These are phyloP conservation scores for Drosophila anceps DNA, from an alignment of 2,888 invertebrate species.

Conservation along the genomic window DNA sequence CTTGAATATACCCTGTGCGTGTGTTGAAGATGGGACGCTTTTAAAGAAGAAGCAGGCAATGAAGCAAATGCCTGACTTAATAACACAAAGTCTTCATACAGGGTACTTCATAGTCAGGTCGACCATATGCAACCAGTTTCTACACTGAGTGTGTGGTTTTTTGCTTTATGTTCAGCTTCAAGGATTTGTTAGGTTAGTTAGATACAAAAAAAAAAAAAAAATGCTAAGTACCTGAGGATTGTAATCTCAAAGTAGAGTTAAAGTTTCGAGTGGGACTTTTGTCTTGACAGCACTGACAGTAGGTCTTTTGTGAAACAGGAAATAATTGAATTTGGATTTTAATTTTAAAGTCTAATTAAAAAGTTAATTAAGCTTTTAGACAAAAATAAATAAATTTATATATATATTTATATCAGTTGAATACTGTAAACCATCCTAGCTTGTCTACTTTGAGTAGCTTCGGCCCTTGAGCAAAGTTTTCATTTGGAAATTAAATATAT, in stretches of 20 bases:
- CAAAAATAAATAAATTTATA: neutral
- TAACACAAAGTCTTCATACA: neutral
- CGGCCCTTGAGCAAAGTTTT: neutral
- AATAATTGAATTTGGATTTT: neutral
- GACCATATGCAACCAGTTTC: neutral
- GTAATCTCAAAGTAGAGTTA: conserved; percentile 4
- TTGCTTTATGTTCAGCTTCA: conserved; percentile 20
- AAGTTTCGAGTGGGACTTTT: neutral
- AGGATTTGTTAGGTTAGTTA: conserved; percentile 33
- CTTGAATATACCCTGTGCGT: conserved; percentile 8
- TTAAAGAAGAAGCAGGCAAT: neutral
- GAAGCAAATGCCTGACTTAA: neutral
- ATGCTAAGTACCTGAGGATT: conserved; percentile 25
- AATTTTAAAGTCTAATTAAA: neutral
- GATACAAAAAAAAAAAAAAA: conserved; percentile 38
- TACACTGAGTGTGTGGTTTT: conserved; percentile 7
- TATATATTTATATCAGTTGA: neutral
- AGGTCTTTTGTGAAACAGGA: neutral
- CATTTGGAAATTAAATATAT: neutral
- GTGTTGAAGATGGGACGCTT: neutral
- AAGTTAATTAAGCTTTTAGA: neutral
- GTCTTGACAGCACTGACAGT: neutral
- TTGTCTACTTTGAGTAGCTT: too few species aligned
- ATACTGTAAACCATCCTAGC: neutral
- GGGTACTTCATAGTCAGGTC: neutral